Evolutionary conservation across 2,797 vertebrate species (phyloP).

Genomic region (Mus spretus): DNA sequence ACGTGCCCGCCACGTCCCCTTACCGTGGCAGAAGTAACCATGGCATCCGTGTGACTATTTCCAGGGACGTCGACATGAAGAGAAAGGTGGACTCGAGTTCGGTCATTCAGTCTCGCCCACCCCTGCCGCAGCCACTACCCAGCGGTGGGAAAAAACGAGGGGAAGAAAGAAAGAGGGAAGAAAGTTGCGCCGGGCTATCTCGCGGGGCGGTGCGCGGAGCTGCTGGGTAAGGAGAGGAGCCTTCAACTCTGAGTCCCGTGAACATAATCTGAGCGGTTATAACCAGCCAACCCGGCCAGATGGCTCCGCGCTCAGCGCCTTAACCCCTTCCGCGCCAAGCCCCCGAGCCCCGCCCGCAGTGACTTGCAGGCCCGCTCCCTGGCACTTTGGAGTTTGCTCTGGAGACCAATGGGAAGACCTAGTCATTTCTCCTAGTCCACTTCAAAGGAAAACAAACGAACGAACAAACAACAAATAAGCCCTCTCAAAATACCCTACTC

Average conservation of each 20-base stretch:
- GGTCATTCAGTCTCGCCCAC: conserved; percentile 89
- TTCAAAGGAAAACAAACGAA: neutral
- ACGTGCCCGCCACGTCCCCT: conserved; percentile 85
- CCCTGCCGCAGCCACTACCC: conserved; percentile 77
- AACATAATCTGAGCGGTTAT: conserved; percentile 93
- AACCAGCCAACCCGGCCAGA: conserved; percentile 93
- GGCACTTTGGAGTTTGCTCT: neutral
- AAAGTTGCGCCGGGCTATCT: conserved; percentile 83
- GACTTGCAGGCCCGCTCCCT: neutral
- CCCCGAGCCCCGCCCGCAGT: conserved; percentile 58
- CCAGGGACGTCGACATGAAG: conserved; percentile 92
- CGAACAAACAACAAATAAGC: neutral
- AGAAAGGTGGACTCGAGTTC: conserved; percentile 88
- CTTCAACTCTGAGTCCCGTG: conserved; percentile 90
- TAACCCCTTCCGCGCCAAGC: conserved; percentile 90
- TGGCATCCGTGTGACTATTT: conserved; percentile 91
- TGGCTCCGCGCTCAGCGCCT: conserved; percentile 91
- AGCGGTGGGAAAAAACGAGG: neutral
- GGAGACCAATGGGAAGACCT: neutral
- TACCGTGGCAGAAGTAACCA: conserved; percentile 92
- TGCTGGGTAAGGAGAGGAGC: conserved; percentile 88
- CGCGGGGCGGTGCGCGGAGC: conserved; percentile 84
- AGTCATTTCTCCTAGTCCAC: neutral
- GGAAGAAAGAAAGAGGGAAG: conserved; percentile 59
- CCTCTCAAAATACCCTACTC: neutral